phyloP scores from a whole-genome alignment of 1,140 invertebrate genomes.

The Philopotamus ludificatus region DNA sequence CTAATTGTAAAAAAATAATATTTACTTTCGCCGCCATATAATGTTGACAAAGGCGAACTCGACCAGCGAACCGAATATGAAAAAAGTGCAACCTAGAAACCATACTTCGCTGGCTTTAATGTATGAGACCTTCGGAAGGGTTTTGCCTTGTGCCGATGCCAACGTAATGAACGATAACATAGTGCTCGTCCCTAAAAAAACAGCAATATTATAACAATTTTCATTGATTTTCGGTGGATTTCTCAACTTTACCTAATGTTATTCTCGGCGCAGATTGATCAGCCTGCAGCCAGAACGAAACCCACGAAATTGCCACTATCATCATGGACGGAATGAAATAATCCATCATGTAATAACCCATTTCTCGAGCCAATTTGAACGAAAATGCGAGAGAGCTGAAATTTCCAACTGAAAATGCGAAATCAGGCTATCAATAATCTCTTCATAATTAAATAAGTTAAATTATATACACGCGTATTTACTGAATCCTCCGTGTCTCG shows the following conservation, averaged over 20 bases:
- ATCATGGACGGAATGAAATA: slow-evolving; percentile 88
- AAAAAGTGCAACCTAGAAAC: slow-evolving; percentile 82
- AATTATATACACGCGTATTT: too few species aligned
- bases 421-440: neutral
- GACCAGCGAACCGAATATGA: slow-evolving; percentile 81
- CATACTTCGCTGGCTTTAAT: slow-evolving; percentile 89
- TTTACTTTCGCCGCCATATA: slow-evolving; percentile 79
- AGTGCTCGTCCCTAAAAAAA: slow-evolving; percentile 72
- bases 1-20: neutral
- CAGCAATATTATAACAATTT: neutral
- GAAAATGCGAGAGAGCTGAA: slow-evolving; percentile 77
- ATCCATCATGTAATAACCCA: slow-evolving; percentile 87
- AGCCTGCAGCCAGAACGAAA: slow-evolving; percentile 86
- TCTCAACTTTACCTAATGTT: slow-evolving; percentile 62
- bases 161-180: slow-evolving; percentile 85
- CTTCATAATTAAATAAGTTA: too few species aligned
- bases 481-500: slow-evolving; percentile 70
- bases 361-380: slow-evolving; percentile 75
- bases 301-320: slow-evolving; percentile 86
- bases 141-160: slow-evolving; percentile 78
- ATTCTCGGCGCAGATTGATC: slow-evolving; percentile 81
- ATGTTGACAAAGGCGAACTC: slow-evolving; percentile 91
- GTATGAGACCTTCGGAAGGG: slow-evolving; percentile 84
- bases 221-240: neutral
- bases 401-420: slow-evolving; percentile 68